Evolutionary conservation across 2,797 vertebrate genomes (phyloP), one percentile per base, ranked within the genome.

Genomic region (Hippoglossus hippoglossus): DNA sequence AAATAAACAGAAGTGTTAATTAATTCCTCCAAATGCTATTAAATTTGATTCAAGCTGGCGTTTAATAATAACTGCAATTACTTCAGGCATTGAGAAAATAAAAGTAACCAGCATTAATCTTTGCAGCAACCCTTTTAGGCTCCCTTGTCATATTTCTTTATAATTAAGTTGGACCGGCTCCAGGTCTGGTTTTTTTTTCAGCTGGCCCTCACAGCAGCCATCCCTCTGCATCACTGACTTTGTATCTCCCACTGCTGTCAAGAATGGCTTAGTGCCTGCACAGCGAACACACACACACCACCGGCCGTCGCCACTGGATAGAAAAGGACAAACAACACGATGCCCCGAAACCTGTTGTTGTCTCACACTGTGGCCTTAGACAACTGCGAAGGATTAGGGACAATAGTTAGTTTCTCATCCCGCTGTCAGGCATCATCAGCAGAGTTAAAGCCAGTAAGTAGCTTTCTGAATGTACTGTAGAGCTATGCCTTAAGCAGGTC

Each of bases 11-110:
- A 83, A 65, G 77, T 72, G 59, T 83, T 87, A 89, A 92, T 89
- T 84, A 83, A 87, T 88, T 87, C 63, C 70, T 71, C 51, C 52
- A 80, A 87, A 89, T 79, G 80, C 74, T 69, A 77, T 91, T 89
- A 84, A 73, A 79, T 82, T 77, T 68, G 76, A 81, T 89, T 82
- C 46, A 34, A 66, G 62, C 81, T 73, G 81, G 84, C 64, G 62
- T 82, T 83, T 90, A 90, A 92, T 90, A 92, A 85, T 90, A 92
- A 84, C 79, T 28, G 75, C 82, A 85, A 89, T 92, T 87, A 93
- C 88, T 68, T 77, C 28, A 16, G 66, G 83, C 87, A 41, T 67
- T n/a, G 47, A 67, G 78, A 76, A 88, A 87, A 83, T 78, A 79
- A 83, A 87, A 81, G 74, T 81, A 85, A 77, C 64, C 24, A 13